Conservation (phyloP, 2,113 vertebrate species). For the Cyphomyrus plagiostoma region DNA sequence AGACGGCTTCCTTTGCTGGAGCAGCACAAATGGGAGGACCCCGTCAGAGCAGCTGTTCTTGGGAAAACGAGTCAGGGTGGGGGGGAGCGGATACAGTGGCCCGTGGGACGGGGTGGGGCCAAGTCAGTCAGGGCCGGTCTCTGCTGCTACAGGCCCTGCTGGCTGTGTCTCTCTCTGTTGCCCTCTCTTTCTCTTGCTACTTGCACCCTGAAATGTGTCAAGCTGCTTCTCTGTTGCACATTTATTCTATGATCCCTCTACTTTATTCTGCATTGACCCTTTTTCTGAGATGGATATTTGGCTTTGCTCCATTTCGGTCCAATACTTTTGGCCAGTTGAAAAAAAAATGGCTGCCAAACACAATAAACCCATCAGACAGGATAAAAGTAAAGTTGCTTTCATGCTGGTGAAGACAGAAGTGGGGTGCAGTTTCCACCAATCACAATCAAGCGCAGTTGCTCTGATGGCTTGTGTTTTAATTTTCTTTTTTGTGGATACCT, state of each 20-base stretch:
- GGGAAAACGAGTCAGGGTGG: constrained; percentile 38
- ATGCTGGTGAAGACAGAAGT: not conserved
- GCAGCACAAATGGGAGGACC: constrained; percentile 27
- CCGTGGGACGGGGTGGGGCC: constrained; percentile 37
- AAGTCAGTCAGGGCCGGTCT: constrained; percentile 41
- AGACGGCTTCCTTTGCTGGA: not conserved
- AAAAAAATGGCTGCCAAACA: not conserved
- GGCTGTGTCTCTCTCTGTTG: constrained; percentile 40
- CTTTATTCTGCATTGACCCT: not conserved
- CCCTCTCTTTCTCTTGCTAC: constrained; percentile 10
- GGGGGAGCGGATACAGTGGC: constrained; percentile 48
- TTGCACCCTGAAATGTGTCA: not conserved
- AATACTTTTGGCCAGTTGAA: not conserved
- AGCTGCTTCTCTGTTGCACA: too few species aligned
- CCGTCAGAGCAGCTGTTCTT: constrained; percentile 53
- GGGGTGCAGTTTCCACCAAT: not conserved
- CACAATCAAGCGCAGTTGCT: not conserved
- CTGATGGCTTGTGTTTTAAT: not conserved
- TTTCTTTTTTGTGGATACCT: not conserved
- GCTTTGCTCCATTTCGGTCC: not conserved
- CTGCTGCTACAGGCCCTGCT: constrained; percentile 40
- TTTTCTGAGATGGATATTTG: not conserved
- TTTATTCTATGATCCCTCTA: not conserved
- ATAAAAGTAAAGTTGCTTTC: not conserved
- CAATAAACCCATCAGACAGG: not conserved